phyloP scores from a whole-genome alignment of 2,797 vertebrate species.

The Nannoperca australis region DNA sequence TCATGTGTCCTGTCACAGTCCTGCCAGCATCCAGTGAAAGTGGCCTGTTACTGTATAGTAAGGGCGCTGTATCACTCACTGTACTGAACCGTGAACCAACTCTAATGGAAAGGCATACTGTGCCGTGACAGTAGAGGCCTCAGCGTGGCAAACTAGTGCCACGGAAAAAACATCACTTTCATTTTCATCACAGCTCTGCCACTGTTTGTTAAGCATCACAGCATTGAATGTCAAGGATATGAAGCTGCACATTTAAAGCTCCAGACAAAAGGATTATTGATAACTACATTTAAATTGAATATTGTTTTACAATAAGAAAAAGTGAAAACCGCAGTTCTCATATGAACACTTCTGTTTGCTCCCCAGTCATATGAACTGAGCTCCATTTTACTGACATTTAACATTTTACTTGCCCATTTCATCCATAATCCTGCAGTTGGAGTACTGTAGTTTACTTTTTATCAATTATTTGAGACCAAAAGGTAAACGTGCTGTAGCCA shows the following conservation, averaged over 20 bases:
- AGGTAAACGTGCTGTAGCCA: background rate
- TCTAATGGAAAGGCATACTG: constrained; percentile 54
- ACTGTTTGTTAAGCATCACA: constrained; percentile 16
- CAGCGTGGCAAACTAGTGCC: background rate
- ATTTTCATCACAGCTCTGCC: constrained; percentile 20
- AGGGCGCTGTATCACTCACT: constrained; percentile 15
- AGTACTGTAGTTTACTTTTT: background rate
- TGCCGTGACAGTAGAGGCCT: constrained; percentile 30
- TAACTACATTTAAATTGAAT: background rate
- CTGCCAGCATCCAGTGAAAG: constrained; percentile 24
- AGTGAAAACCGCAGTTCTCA: background rate
- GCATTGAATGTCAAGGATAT: background rate
- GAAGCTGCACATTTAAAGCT: background rate
- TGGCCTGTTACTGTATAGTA: constrained; percentile 4
- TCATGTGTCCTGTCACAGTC: constrained; percentile 26
- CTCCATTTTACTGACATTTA: too few relatives aligned
- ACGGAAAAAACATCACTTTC: constrained; percentile 16
- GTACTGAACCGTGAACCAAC: constrained; percentile 51
- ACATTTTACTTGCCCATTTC: background rate
- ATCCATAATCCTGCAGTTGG: background rate
- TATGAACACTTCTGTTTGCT: background rate
- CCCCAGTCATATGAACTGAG: background rate
- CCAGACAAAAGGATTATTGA: background rate
- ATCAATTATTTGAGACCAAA: background rate
- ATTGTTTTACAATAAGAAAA: background rate